Evolutionary conservation across 2,888 invertebrate genomes (phyloP).

Genomic region (Ennomos erosarius): DNA sequence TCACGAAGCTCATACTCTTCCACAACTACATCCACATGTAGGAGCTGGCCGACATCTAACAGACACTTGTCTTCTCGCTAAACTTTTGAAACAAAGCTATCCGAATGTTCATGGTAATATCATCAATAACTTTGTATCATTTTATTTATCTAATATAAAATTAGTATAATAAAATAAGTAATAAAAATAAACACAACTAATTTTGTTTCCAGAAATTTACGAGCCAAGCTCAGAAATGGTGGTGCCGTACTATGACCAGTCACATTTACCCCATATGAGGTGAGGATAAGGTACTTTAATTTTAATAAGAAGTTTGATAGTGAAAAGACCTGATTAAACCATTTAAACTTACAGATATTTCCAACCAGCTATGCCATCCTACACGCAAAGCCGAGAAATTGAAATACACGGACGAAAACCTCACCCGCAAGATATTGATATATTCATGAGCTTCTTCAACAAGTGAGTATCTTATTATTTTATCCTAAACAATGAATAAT

Average conservation of each 20-base stretch:
- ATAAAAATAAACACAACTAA: background rate
- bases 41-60: constrained; percentile 44
- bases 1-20: constrained; percentile 32
- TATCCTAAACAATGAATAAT: too few species aligned
- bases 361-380: constrained; percentile 40
- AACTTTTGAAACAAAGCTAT: constrained; percentile 61
- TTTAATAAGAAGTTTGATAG: too few species aligned
- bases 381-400: constrained; percentile 52
- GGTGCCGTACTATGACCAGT: constrained; percentile 41
- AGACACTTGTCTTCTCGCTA: constrained; percentile 64
- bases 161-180: background rate
- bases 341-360: constrained; percentile 47
- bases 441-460: constrained; percentile 59
- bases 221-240: constrained; percentile 46
- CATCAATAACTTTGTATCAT: too few species aligned
- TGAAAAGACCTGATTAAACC: too few species aligned
- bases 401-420: constrained; percentile 50
- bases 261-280: constrained; percentile 44
- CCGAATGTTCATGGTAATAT: constrained; percentile 57
- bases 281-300: constrained; percentile 25
- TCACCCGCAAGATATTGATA: constrained; percentile 73
- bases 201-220: constrained; percentile 49
- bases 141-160: too few species aligned
- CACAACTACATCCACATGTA: constrained; percentile 40
- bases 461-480: constrained; percentile 53